Percentiles rank a stretch among this genome's conserved stretches.
Conservation (phyloP, 2,113 vertebrate genomes). For the Athene noctua region DNA sequence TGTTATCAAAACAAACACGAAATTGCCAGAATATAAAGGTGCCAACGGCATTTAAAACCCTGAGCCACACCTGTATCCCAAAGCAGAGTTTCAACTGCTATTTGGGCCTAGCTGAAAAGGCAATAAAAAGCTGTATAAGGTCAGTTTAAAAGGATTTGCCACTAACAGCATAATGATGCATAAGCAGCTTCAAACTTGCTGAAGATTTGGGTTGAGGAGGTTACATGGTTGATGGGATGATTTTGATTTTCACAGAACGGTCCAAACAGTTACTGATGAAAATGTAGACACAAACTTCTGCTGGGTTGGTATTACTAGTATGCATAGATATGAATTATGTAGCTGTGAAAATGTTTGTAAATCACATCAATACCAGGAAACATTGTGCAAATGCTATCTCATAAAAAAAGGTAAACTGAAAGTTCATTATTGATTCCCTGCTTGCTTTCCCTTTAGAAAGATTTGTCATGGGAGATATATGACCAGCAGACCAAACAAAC, state of each 20-base stretch:
- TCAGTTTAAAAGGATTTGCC: neutral
- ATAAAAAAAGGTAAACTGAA: neutral
- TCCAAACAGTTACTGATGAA: neutral
- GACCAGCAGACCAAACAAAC: neutral
- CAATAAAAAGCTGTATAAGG: neutral
- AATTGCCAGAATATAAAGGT: neutral
- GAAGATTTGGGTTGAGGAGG: neutral
- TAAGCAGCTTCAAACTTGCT: neutral
- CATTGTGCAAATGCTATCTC: neutral
- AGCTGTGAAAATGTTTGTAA: neutral
- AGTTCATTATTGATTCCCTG: constrained; percentile 13
- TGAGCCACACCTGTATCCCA: neutral
- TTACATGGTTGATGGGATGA: neutral
- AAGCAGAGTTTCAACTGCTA: neutral
- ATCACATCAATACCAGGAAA: neutral
- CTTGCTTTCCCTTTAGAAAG: neutral
- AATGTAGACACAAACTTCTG: neutral
- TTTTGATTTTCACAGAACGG: neutral
- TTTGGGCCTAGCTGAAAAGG: neutral
- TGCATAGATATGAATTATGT: neutral
- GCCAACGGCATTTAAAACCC: neutral
- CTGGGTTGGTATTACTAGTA: neutral
- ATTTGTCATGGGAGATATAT: neutral
- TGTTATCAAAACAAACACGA: neutral
- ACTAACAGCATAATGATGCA: neutral